Evolutionary conservation across 92 coral and sea anemone species (phyloP), one percentile per base, ranked within the genome.

Genomic region (Epizoanthus scotinus): DNA sequence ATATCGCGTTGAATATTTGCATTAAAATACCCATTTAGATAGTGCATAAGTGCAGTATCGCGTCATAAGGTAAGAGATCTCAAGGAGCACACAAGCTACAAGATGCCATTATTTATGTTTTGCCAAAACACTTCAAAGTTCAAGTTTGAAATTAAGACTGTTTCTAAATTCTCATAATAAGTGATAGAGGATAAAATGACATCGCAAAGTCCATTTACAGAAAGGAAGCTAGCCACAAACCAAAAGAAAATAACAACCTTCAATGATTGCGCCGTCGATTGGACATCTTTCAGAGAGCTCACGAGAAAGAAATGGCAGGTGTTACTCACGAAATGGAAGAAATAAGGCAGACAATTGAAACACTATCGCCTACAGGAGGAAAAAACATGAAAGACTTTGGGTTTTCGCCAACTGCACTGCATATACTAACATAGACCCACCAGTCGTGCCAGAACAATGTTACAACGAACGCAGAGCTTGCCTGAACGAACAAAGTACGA

Each of bases 321-420:
- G 86, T 82, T 8, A 24, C 83, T 20, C 61, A 78, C 68, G 67
- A 82, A 24, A 47, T 86, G 3, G 83, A 67, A 26, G 86, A 86
- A 58, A 86, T 86, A 59, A 82, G 90, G 25, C 82, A 86, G 42
- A 71, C 86, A 6, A 74, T 82, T 75, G 60, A 68, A 31, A 65
- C 68, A 15, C 64, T 82, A 1, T 61, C 78, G 6, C 72, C 66
- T 67, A 12, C 13, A n/a, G 20, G 40, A 2, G 34, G 20, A 24
- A n/a, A 27, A 9, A 20, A 14, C 12, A 8, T 38, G 57, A 68
- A 21, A 38, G 55, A 68, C 17, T 36, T 44, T 5, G 31, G 18
- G 2, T 2, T 36, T 36, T n/a, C 26, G 1, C 8, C 22, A 21
- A 18, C 29, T 0, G 8, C 19, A 53, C 0, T 21, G 14, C 55